These are phyloP conservation scores for Cololabis saira DNA, from an alignment of 2,113 vertebrate species.

Conservation along the genomic window DNA sequence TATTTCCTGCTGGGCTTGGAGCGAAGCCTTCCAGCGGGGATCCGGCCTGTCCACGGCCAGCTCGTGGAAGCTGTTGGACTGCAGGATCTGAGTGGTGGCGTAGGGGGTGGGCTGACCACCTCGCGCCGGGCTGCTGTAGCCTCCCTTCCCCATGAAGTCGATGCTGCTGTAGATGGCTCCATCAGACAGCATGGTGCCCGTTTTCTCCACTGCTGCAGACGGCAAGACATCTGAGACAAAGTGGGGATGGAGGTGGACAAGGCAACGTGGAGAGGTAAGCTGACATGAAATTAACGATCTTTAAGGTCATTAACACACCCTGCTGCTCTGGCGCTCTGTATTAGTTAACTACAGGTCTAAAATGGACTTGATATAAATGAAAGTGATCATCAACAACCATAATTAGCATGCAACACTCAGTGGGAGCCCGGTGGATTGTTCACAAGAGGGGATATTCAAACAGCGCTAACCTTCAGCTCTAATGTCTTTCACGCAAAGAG, in stretches of 20 bases:
- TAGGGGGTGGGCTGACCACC: slow-evolving; percentile 91
- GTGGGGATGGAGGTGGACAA: slow-evolving; percentile 57
- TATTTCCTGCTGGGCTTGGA: slow-evolving; percentile 92
- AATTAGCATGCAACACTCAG: slow-evolving; percentile 76
- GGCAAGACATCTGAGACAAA: slow-evolving; percentile 87
- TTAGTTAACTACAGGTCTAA: slow-evolving; percentile 69
- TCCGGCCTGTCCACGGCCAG: slow-evolving; percentile 93
- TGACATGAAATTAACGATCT: slow-evolving; percentile 70
- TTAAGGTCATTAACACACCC: slow-evolving; percentile 79
- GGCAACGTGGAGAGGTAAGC: slow-evolving; percentile 55
- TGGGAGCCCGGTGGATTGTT: slow-evolving; percentile 55
- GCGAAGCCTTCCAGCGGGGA: slow-evolving; percentile 94
- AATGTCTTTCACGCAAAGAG: slow-evolving; percentile 35
- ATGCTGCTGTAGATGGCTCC: slow-evolving; percentile 98
- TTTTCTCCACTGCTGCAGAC: slow-evolving; percentile 91
- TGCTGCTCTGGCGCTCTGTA: slow-evolving; percentile 65
- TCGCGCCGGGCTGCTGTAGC: slow-evolving; percentile 91
- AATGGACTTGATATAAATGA: slow-evolving; percentile 79
- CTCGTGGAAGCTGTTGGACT: slow-evolving; percentile 96
- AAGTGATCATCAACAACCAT: slow-evolving; percentile 79
- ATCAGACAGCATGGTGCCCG: slow-evolving; percentile 94
- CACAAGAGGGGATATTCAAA: slow-evolving; percentile 65
- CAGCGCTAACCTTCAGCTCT: slow-evolving; percentile 74
- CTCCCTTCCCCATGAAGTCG: slow-evolving; percentile 94
- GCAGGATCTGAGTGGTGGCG: slow-evolving; percentile 94